Evolutionary conservation across 2,888 invertebrate species (phyloP).

Genomic region (Nephrocerus scutellatus): DNA sequence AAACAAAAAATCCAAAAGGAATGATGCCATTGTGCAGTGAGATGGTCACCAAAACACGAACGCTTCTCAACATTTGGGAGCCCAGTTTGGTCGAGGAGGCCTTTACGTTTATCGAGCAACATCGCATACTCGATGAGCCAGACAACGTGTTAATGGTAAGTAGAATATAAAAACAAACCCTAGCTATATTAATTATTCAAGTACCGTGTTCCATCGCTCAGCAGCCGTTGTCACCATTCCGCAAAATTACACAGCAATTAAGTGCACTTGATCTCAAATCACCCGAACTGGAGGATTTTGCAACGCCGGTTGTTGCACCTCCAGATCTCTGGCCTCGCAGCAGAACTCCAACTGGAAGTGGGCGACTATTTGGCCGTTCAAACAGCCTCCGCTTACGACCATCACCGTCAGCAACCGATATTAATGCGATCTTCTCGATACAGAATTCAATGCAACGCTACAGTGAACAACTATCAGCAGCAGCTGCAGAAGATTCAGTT

Average conservation of each 20-base stretch:
- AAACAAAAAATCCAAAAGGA: constrained; percentile 64
- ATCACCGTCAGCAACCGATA: constrained; percentile 39
- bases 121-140: constrained; percentile 49
- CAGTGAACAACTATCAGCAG: constrained; percentile 35
- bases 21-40: constrained; percentile 71
- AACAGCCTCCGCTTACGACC: constrained; percentile 37
- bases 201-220: background rate
- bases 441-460: constrained; percentile 42
- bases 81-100: constrained; percentile 80
- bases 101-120: constrained; percentile 72
- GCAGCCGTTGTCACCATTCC: constrained; percentile 64
- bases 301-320: constrained; percentile 59
- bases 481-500: constrained; percentile 12
- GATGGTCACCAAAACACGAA: constrained; percentile 70
- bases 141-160: constrained; percentile 46
- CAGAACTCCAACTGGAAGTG: constrained; percentile 21
- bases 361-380: constrained; percentile 32
- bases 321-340: constrained; percentile 59
- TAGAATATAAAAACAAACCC: background rate
- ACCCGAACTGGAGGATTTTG: constrained; percentile 66
- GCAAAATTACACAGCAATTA: constrained; percentile 70
- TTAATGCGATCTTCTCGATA: constrained; percentile 41
- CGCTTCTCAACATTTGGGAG: constrained; percentile 77
- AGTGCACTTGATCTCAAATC: constrained; percentile 63
- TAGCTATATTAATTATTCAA: background rate